Evolutionary conservation across 2,797 vertebrate genomes (phyloP).

Genomic region (Mionectes olivaceus): DNA sequence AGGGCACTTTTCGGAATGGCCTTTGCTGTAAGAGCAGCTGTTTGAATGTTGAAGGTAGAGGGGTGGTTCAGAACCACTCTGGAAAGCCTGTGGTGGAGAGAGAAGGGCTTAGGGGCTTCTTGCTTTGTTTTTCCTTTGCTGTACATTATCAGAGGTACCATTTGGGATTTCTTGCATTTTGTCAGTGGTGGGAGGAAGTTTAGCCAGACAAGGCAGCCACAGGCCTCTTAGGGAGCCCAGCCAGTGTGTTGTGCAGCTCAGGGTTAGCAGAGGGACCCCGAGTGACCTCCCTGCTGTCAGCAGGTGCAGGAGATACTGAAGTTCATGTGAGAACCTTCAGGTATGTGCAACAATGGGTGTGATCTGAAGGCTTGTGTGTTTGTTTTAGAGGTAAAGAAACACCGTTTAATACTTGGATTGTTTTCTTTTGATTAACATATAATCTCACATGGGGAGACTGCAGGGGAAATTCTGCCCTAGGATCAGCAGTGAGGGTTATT

Average conservation of each 20-base stretch:
- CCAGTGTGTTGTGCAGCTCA: neutral
- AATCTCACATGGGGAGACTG: neutral
- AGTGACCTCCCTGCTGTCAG: neutral
- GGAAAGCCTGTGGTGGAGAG: neutral
- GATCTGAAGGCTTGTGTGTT: neutral
- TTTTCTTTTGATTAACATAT: neutral
- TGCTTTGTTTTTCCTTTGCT: neutral
- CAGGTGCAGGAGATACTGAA: neutral
- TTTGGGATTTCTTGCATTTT: neutral
- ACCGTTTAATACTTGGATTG: neutral
- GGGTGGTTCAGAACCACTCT: neutral
- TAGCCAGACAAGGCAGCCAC: neutral
- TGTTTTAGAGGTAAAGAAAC: neutral
- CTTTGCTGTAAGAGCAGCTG: neutral
- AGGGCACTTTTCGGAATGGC: neutral
- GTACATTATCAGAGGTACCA: neutral
- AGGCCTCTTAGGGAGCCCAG: neutral
- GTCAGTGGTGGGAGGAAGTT: neutral
- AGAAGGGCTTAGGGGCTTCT: neutral
- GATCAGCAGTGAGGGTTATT: neutral
- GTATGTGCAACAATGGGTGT: neutral
- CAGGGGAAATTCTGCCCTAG: neutral
- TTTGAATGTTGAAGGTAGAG: neutral
- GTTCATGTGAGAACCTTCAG: neutral
- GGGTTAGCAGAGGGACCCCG: neutral